These are phyloP conservation scores for Hydropotes inermis DNA, from an alignment of 2,113 vertebrate species.

Conservation along the genomic window DNA sequence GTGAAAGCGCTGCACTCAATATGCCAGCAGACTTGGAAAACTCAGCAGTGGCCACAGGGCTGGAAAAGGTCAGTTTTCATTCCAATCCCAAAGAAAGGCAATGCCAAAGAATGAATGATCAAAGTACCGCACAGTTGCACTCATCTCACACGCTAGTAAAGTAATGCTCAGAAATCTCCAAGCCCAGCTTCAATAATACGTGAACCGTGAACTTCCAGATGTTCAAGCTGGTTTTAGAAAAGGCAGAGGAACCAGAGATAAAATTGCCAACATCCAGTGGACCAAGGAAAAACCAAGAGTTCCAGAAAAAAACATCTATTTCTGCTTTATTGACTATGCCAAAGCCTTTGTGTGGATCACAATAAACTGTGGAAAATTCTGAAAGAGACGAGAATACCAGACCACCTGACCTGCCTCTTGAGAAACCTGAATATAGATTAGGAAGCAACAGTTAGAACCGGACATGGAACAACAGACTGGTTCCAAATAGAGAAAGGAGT, in stretches of 20 bases:
- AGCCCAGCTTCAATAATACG: background rate
- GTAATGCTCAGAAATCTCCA: background rate
- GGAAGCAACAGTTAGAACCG: background rate
- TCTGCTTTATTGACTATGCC: background rate
- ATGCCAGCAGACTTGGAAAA: background rate
- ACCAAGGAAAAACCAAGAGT: background rate
- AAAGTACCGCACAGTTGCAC: background rate
- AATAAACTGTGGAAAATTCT: background rate
- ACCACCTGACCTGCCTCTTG: background rate
- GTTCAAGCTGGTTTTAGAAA: background rate
- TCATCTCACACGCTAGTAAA: background rate
- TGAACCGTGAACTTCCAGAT: background rate
- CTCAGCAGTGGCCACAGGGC: background rate
- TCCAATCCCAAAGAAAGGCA: background rate
- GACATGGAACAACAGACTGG: background rate
- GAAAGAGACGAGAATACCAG: background rate
- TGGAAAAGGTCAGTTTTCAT: background rate
- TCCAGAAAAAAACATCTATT: background rate
- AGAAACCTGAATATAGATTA: background rate
- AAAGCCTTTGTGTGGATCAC: background rate
- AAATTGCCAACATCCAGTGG: background rate
- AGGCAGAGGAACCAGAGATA: background rate
- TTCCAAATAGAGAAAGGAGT: background rate
- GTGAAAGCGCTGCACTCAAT: background rate
- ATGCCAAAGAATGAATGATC: background rate